Percentiles rank a stretch among this genome's conserved stretches.
phyloP scores from a whole-genome alignment of 35 echinoderm and acorn worm genomes.

The Acanthaster planci region DNA sequence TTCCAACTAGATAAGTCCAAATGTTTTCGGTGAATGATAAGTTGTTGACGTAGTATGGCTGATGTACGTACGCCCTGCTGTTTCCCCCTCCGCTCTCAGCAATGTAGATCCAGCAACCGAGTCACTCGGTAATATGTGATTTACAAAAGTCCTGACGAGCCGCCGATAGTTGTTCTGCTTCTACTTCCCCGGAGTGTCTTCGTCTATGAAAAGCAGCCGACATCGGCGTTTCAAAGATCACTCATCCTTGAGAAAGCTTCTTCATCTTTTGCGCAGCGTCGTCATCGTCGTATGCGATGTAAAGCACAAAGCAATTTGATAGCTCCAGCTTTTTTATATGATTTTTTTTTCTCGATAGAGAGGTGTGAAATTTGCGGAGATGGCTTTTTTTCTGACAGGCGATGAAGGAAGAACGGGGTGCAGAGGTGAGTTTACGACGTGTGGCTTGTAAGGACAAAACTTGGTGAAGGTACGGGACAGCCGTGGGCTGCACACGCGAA shows the following conservation, averaged over 20 bases:
- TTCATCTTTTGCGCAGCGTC: background rate
- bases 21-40: background rate
- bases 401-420: background rate
- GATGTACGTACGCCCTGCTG: background rate
- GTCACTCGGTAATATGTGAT: background rate
- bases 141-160: background rate
- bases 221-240: background rate
- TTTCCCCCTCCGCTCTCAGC: background rate
- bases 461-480: background rate
- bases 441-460: background rate
- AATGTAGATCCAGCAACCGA: background rate
- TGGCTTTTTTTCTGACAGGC: background rate
- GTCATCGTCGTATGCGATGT: background rate
- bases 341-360: background rate
- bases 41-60: background rate
- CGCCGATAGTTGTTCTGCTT: background rate
- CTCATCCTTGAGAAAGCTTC: background rate
- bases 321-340: background rate
- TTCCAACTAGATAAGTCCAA: constrained; percentile 28
- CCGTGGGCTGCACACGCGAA: background rate
- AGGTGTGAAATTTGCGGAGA: constrained; percentile 4
- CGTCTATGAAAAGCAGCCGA: background rate
- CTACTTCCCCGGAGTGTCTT: background rate
- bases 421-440: background rate
- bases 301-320: constrained; percentile 1